Evolutionary conservation across 2,797 vertebrate genomes (phyloP), one percentile per base, ranked within the genome.

Genomic region (Enteromius afrohamiltoni): DNA sequence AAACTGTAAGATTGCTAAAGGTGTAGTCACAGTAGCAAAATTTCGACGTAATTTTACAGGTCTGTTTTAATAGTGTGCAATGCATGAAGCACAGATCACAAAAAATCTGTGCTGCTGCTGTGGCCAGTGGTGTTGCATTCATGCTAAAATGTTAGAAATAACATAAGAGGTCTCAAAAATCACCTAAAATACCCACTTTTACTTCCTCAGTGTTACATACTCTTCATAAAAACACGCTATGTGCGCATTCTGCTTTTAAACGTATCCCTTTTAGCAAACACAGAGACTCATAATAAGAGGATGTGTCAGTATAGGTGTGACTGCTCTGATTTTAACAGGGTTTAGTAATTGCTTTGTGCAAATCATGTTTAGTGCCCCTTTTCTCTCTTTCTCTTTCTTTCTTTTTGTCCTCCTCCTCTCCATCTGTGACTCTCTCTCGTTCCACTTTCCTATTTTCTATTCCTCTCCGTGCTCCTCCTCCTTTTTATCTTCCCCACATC

Each of bases 401-500:
- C 55, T 83, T 67, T 78, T 65, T 47, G 45, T 64, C 49, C 64
- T 49, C 51, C 62, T 68, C 62, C 76, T 67, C 81, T 82, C 81
- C 77, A 79, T 86, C 70, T 85, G 67, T 47, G 76, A 37, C 75
- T 85, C 78, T 77, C 64, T 62, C 58, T 67, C 80, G 51, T 84
- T 86, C 80, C 67, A 80, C 76, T 85, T 85, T 73, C 67, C 86
- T 60, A 64, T 79, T 77, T 83, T 87, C 76, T 37, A 51, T 86
- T 83, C 55, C 49, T 77, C 47, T 60, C 80, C 16, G 34, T 42
- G 40, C 77, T 67, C 79, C 78, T 75, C 74, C 62, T 69, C 40
- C 71, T 51, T 62, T 60, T 71, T 17, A 53, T 76, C 71, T 69
- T 83, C 29, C 34, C 42, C 53, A 64, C 77, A 79, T 75, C 62